A percentile compares a stretch with the other conserved stretches of the same genome.
These are phyloP conservation scores for Adoxophyes honmai DNA, from an alignment of 1,140 invertebrate species.

Conservation along the genomic window DNA sequence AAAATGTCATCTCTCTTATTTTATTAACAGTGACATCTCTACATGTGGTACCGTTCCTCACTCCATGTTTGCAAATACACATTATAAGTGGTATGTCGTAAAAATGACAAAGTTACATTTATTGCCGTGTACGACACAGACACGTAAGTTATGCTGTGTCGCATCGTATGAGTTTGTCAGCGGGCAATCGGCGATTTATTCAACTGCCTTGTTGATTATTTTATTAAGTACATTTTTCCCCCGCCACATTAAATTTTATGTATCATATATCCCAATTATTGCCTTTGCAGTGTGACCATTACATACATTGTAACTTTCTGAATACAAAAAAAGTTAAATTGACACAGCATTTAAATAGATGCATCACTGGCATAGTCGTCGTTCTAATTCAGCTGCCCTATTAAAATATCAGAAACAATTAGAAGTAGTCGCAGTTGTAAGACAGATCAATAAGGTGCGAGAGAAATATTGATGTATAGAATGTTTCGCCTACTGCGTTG, in stretches of 20 bases:
- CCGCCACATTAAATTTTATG: conserved; percentile 28
- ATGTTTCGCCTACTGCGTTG: background rate
- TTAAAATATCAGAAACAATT: background rate
- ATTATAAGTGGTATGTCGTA: conserved; percentile 45
- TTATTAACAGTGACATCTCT: conserved; percentile 32
- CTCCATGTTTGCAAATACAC: conserved; percentile 45
- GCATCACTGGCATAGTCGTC: too few relatives aligned
- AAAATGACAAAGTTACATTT: conserved; percentile 66
- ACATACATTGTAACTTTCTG: background rate
- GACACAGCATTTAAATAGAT: too few relatives aligned
- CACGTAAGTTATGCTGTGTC: conserved; percentile 56
- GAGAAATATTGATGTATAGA: background rate
- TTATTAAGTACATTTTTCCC: conserved; percentile 43
- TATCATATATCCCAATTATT: background rate
- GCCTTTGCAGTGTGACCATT: background rate
- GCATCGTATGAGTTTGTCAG: conserved; percentile 57
- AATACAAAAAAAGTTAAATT: too few relatives aligned
- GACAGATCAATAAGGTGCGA: background rate
- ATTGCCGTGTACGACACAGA: conserved; percentile 47
- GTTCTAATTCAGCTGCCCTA: background rate
- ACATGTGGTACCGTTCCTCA: conserved; percentile 43
- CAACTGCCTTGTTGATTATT: conserved; percentile 55
- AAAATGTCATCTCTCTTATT: too few relatives aligned
- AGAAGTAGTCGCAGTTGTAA: background rate
- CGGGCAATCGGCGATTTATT: conserved; percentile 66